Evolutionary conservation across 2,113 vertebrate species (phyloP).

Genomic region (Coptodon rendalli): DNA sequence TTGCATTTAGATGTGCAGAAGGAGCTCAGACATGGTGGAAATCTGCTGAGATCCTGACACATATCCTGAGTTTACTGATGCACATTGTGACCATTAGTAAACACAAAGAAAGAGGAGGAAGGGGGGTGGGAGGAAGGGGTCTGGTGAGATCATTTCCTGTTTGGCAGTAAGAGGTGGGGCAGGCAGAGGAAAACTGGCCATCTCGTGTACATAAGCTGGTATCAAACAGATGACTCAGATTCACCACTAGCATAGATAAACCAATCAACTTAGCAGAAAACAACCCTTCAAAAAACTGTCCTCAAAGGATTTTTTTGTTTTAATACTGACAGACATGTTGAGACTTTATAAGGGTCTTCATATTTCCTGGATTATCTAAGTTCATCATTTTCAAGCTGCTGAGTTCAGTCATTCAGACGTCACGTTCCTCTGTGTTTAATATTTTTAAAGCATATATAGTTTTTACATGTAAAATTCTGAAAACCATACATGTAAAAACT

Average conservation of each 20-base stretch:
- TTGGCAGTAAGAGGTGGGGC: slow-evolving; percentile 6
- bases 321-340: not conserved
- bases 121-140: not conserved
- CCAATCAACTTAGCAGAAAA: not conserved
- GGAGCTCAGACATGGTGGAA: not conserved
- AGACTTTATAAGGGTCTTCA: not conserved
- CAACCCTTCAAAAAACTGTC: not conserved
- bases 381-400: not conserved
- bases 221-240: not conserved
- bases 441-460: not conserved
- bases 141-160: slow-evolving; percentile 51
- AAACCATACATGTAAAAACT: not conserved
- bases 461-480: not conserved
- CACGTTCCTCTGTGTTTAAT: not conserved
- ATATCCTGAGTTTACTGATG: not conserved
- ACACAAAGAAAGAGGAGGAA: not conserved
- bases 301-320: not conserved
- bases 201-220: slow-evolving; percentile 6
- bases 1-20: not conserved
- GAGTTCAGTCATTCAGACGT: not conserved
- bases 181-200: slow-evolving; percentile 8
- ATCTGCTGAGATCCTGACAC: not conserved
- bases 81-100: not conserved
- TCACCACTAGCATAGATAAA: not conserved
- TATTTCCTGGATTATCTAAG: not conserved